These are phyloP conservation scores for Thymelicus acteon DNA, from an alignment of 2,888 invertebrate species.

Conservation along the genomic window DNA sequence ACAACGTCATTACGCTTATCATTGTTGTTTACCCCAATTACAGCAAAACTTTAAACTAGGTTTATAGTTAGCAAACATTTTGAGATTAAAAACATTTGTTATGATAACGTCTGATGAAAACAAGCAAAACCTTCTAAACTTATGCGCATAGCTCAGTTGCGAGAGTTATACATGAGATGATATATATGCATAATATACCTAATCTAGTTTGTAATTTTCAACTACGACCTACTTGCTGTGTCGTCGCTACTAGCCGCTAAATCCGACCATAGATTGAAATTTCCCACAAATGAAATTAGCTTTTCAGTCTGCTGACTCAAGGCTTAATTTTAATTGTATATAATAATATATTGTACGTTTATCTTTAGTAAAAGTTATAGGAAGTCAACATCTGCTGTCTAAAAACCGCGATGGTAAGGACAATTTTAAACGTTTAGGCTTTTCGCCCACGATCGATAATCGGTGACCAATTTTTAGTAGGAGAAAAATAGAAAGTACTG, in stretches of 20 bases:
- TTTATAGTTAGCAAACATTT: not conserved
- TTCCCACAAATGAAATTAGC: slow-evolving; percentile 1
- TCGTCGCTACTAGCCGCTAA: slow-evolving; percentile 18
- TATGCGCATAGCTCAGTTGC: slow-evolving; percentile 10
- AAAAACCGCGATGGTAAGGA: too few relatives aligned
- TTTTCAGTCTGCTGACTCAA: not conserved
- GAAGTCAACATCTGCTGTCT: not conserved
- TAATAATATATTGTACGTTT: not conserved
- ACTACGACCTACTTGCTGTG: slow-evolving; percentile 28
- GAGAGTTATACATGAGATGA: not conserved
- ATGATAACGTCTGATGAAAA: slow-evolving; percentile 7
- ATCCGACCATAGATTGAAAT: slow-evolving; percentile 19
- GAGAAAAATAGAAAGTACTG: too few relatives aligned
- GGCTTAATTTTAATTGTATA: not conserved
- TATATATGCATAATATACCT: slow-evolving; percentile 15
- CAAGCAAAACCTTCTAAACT: slow-evolving; percentile 7
- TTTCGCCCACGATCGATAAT: too few relatives aligned
- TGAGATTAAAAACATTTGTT: slow-evolving; percentile 10
- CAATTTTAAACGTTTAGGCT: too few relatives aligned
- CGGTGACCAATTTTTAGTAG: too few relatives aligned
- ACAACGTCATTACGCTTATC: not conserved
- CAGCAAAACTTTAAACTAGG: not conserved
- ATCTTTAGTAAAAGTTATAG: not conserved
- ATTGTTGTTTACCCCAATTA: slow-evolving; percentile 6
- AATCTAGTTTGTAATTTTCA: slow-evolving; percentile 34